Conservation (phyloP, 2,113 vertebrate genomes). For the Alectura lathami region DNA sequence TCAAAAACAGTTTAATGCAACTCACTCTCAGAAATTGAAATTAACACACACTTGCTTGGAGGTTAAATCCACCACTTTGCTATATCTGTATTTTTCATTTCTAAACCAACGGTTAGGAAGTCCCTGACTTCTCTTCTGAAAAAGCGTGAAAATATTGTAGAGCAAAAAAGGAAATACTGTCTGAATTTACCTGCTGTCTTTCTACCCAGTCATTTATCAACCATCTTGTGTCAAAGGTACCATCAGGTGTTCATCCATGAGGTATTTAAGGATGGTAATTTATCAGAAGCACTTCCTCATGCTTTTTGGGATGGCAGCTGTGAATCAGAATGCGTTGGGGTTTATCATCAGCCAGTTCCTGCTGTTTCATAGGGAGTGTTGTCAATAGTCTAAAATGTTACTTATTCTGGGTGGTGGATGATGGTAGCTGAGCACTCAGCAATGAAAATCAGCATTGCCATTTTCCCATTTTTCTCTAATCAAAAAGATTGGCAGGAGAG, state of each 20-base stretch:
- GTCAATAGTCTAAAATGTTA: not conserved
- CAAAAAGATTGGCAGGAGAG: not conserved
- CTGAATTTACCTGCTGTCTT: not conserved
- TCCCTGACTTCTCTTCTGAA: not conserved
- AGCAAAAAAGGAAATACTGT: not conserved
- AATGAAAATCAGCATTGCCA: not conserved
- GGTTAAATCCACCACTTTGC: not conserved
- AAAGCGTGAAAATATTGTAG: not conserved
- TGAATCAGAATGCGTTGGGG: not conserved
- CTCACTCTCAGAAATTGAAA: not conserved
- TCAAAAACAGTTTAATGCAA: constrained; percentile 26
- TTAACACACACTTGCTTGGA: not conserved
- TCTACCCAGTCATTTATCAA: not conserved
- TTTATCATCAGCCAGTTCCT: not conserved
- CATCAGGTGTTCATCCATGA: not conserved
- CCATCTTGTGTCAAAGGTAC: not conserved
- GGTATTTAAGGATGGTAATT: not conserved
- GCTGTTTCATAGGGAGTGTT: not conserved
- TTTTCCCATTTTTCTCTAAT: not conserved
- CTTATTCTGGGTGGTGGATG: not conserved
- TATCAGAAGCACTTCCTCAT: not conserved
- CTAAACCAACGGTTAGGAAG: not conserved
- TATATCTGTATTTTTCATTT: not conserved
- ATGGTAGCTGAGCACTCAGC: not conserved
- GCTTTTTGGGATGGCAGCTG: not conserved